phyloP scores from a whole-genome alignment of 2,113 vertebrate genomes.

The Lepisosteus osseus region DNA sequence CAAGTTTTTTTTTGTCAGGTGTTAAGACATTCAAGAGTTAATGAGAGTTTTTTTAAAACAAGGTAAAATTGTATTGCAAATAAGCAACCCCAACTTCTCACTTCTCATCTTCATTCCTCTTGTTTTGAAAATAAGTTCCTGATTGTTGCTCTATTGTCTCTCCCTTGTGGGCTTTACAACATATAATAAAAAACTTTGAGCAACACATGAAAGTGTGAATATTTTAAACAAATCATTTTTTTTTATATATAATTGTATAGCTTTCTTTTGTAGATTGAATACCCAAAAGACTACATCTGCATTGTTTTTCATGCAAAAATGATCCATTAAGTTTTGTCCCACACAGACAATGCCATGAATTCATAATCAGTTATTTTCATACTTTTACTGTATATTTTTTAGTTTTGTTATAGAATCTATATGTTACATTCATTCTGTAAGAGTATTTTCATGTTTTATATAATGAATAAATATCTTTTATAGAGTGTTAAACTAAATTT shows the following conservation, averaged over 20 bases:
- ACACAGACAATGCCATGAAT: not conserved
- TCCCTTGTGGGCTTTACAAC: not conserved
- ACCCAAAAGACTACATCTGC: not conserved
- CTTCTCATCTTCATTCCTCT: too few relatives aligned
- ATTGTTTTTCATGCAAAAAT: not conserved
- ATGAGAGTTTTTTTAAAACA: too few relatives aligned
- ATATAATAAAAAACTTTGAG: not conserved
- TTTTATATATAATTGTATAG: not conserved
- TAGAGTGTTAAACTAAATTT: too few relatives aligned
- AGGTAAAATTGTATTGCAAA: too few relatives aligned
- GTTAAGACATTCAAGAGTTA: too few relatives aligned
- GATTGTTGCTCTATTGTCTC: not conserved
- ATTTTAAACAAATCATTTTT: not conserved
- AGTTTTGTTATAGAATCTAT: too few relatives aligned
- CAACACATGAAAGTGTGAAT: slow-evolving; percentile 6
- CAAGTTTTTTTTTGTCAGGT: too few relatives aligned
- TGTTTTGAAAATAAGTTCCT: too few relatives aligned
- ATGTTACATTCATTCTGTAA: too few relatives aligned
- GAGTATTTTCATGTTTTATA: too few relatives aligned
- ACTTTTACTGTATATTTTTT: not conserved
- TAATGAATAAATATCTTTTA: too few relatives aligned
- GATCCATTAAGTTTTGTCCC: not conserved
- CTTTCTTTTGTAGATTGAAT: not conserved
- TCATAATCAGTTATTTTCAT: not conserved
- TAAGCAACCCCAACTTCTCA: too few relatives aligned